These are phyloP conservation scores for Caenorhabditis zanzibari DNA, from an alignment of 2,888 invertebrate species.

Conservation along the genomic window DNA sequence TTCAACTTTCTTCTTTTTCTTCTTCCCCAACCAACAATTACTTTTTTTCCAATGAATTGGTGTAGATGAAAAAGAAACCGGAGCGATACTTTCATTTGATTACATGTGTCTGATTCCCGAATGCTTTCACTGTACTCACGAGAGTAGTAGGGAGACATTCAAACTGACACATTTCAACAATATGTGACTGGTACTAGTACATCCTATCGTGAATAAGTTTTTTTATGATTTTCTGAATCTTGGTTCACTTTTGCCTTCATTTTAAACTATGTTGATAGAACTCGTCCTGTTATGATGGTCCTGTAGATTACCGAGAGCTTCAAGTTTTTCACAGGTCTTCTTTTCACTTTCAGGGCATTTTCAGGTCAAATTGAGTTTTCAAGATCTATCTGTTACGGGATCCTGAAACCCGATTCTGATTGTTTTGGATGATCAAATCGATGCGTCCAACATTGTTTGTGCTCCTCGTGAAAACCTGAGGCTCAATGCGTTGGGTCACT, in stretches of 20 bases:
- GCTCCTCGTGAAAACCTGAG: slow-evolving; percentile 14
- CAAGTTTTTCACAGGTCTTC: too few relatives aligned
- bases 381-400: too few relatives aligned
- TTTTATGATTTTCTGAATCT: background rate
- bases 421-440: too few relatives aligned
- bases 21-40: slow-evolving; percentile 29
- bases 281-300: too few relatives aligned
- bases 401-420: background rate
- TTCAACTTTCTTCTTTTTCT: background rate
- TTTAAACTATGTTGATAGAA: background rate
- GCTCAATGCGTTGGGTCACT: slow-evolving; percentile 18
- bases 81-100: slow-evolving; percentile 41
- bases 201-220: background rate
- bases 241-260: background rate
- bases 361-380: too few relatives aligned
- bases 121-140: background rate
- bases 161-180: background rate
- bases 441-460: slow-evolving; percentile 22
- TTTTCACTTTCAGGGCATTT: too few relatives aligned
- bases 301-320: too few relatives aligned
- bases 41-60: slow-evolving; percentile 4
- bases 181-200: slow-evolving; percentile 6
- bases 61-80: slow-evolving; percentile 15
- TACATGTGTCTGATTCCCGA: slow-evolving; percentile 1
- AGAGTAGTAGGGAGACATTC: slow-evolving; percentile 11